Base-by-base conservation (phyloP, 1,140 invertebrate genomes). In the Lasioglossum baleicum region DNA sequence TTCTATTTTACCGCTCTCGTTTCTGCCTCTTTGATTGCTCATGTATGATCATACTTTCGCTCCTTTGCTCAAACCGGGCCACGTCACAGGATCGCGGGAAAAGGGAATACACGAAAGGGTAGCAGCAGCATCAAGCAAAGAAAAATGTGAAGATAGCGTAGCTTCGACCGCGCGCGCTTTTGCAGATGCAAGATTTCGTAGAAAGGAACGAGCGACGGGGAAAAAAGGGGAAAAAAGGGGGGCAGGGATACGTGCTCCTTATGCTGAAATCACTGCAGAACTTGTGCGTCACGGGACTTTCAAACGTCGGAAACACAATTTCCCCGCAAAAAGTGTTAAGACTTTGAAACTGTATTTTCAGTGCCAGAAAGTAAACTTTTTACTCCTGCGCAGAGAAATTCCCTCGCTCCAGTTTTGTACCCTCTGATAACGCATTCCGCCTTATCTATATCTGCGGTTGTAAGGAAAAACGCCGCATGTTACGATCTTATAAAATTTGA, bases 21-120 rank as follows among this genome's bases (percentile, higher is more conserved):
- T 81, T 53, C 71, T 60, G 68, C 72, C 61, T 48, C 83, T 85
- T 85, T 85, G 84, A 85, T 85, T 85, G 80, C 72, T 85, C 84
- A 85, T 82, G 83, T 82, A 73, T 85, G 74, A 77, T 58, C 66
- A 58, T 77, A n/a, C 44, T 68, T 81, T 63, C 51, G 73, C 70
- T 74, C 61, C 73, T 85, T 78, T 75, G 80, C 70, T 44, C 35
- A 4, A 22, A 11, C n/a, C 60, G 66, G 7, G 78, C 35, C 72
- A 60, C 60, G 53, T 22, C 42, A 65, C 51, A 58, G 56, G 66
- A n/a, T 56, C 42, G 73, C 10, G 60, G 44, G 61, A 75, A 82
- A 74, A 66, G 60, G 74, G 26, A 20, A 22, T 26, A n/a, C 15
- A 13, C 53, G 64, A 84, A 48, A 66, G 66, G 56, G 83, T 60